These are phyloP conservation scores for Gorilla gorilla DNA, from an alignment of 2,113 vertebrate species.

Conservation along the genomic window DNA sequence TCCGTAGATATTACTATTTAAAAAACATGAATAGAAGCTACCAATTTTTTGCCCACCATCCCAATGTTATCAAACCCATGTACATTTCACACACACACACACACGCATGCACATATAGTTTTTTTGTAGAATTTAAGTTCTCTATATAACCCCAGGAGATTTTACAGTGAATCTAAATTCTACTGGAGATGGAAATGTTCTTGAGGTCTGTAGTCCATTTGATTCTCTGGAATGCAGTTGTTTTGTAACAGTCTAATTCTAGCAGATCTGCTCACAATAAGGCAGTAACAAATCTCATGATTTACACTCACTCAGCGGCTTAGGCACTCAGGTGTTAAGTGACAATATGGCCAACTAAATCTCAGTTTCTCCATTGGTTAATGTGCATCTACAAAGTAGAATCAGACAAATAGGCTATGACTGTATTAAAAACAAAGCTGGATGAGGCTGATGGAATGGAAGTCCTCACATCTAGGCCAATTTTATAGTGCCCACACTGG, in stretches of 20 bases:
- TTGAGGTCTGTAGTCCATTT: not conserved
- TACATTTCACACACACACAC: not conserved
- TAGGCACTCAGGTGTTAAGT: not conserved
- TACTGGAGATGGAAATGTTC: not conserved
- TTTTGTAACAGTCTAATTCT: not conserved
- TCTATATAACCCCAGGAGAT: not conserved
- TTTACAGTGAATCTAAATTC: not conserved
- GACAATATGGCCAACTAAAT: not conserved
- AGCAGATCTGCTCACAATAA: not conserved
- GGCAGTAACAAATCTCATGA: not conserved
- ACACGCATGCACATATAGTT: not conserved
- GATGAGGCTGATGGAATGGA: not conserved
- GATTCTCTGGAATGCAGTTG: not conserved
- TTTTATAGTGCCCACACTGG: not conserved
- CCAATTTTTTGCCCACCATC: not conserved
- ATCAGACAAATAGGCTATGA: not conserved
- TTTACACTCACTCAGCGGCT: not conserved
- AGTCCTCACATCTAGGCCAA: not conserved
- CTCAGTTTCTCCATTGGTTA: conserved; percentile 32
- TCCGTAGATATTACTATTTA: not conserved
- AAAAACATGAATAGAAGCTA: not conserved
- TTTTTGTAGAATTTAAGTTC: not conserved
- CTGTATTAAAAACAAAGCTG: not conserved
- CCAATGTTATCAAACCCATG: not conserved
- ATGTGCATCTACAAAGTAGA: not conserved